Percentiles rank a stretch among this genome's conserved stretches.
These are phyloP conservation scores for Sceliomorpha sp. DNA, from an alignment of 2,888 invertebrate species.

Conservation along the genomic window DNA sequence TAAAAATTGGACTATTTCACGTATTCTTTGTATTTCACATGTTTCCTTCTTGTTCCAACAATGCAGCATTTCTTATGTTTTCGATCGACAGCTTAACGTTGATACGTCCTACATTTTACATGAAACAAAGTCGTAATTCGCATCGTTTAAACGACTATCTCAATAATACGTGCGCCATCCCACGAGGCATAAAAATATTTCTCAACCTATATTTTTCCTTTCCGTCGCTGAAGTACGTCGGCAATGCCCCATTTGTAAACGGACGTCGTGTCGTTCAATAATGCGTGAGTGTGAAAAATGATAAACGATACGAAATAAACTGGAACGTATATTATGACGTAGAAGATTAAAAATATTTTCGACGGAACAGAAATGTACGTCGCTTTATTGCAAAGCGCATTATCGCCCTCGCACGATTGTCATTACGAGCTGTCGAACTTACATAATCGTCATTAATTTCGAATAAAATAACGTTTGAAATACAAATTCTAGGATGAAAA, in stretches of 20 bases:
- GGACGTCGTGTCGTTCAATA: slow-evolving; percentile 45
- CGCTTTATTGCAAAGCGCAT: slow-evolving; percentile 17
- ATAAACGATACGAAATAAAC: slow-evolving; percentile 44
- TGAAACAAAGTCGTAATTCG: no score
- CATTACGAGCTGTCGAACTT: no score
- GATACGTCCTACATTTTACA: no score
- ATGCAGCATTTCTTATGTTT: no score
- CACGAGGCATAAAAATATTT: slow-evolving; percentile 38
- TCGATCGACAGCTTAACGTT: no score
- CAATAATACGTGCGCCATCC: slow-evolving; percentile 36
- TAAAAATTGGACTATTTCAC: no score
- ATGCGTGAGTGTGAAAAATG: slow-evolving; percentile 45
- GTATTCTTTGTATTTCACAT: no score
- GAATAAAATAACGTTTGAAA: no score
- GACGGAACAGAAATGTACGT: slow-evolving; percentile 23
- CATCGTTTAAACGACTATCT: not conserved
- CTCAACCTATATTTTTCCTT: slow-evolving; percentile 20
- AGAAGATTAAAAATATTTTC: slow-evolving; percentile 45
- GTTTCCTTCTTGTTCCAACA: no score
- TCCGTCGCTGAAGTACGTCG: slow-evolving; percentile 23
- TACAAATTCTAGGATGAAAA: no score
- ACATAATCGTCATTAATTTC: no score
- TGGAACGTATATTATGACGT: slow-evolving; percentile 37
- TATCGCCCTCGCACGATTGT: no score
- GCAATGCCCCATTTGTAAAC: slow-evolving; percentile 37